Evolutionary conservation across 2,113 vertebrate genomes (phyloP), one percentile per base, ranked within the genome.

Genomic region (Saccopteryx leptura): DNA sequence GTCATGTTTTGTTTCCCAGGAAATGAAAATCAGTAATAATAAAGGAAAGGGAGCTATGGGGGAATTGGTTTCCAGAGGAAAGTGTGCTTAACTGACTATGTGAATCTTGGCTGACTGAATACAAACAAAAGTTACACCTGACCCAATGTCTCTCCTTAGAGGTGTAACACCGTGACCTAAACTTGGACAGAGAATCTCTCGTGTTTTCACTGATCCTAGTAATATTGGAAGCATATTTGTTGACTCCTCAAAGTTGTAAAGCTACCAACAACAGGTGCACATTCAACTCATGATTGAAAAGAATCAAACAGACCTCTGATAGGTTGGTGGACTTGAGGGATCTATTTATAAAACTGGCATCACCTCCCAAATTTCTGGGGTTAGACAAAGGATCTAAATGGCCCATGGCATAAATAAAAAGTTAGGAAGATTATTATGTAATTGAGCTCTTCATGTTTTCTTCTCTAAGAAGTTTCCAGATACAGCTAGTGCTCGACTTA

Each of bases 11-110:
- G 90, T 95, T 96, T 94, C 95, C 90, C 69, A 92, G 76, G 93
- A 95, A 97, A 93, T 54, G 39, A 60, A 96, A 95, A 97, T 97
- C 90, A 95, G 26, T 94, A 95, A 83, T 86, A 75, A 63, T 74
- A 91, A 91, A 78, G 46, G 80, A 87, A 76, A 50, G 39, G 1
- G 60, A 66, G 26, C 69, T 80, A 4, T 18, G 15, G 61, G 46
- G 26, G 56, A 90, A 66, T 60, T 46, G 13, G 28, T 61, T 97
- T 95, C 71, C 39, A 56, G 88, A 81, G 21, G 21, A 78, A 66
- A 28, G 79, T 80, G 94, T 79, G 6, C n/a, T 48, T 28, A 56
- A 79, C 50, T 74, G 68, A 58, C 69, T 79, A 3, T 17, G 19
- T 46, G 79, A 61, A 12, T 75, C 65, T 75, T 72, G 54, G 83